Percentiles rank a stretch among this genome's conserved stretches.
Conservation (phyloP, 1,140 invertebrate species). For the Solen grandis region DNA sequence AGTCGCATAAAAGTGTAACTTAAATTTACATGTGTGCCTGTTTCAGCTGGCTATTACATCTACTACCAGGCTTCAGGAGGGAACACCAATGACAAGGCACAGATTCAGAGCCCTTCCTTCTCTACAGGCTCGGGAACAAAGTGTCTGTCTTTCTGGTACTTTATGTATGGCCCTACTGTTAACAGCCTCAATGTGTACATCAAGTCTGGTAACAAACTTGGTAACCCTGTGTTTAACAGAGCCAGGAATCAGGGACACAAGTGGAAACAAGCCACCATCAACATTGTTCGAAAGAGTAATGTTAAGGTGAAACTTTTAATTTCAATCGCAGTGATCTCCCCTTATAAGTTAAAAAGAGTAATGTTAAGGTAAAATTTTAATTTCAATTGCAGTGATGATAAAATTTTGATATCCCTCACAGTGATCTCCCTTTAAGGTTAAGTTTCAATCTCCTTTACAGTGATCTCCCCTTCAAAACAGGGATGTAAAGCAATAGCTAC, state of each 20-base stretch:
- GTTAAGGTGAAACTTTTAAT: slow-evolving; percentile 61
- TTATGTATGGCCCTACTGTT: slow-evolving; percentile 65
- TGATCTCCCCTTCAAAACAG: no score
- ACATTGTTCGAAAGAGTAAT: slow-evolving; percentile 52
- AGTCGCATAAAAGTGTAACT: no score
- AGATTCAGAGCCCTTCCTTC: slow-evolving; percentile 51
- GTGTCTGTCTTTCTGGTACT: slow-evolving; percentile 66
- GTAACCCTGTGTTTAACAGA: slow-evolving; percentile 66
- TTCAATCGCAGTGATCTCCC: background rate
- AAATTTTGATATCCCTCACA: no score
- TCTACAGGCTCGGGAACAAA: slow-evolving; percentile 10
- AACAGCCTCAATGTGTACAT: slow-evolving; percentile 62
- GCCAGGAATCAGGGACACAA: slow-evolving; percentile 65
- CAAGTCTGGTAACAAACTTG: slow-evolving; percentile 54
- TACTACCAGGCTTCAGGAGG: slow-evolving; percentile 72
- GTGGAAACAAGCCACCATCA: slow-evolving; percentile 66
- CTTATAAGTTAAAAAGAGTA: background rate
- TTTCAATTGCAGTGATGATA: background rate
- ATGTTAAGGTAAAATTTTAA: slow-evolving; percentile 10
- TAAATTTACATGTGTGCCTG: no score
- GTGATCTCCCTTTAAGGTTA: no score
- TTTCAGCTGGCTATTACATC: slow-evolving; percentile 72
- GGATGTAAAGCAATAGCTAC: no score
- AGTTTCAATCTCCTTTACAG: no score
- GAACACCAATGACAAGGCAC: slow-evolving; percentile 80